Conservation (phyloP, 2,888 invertebrate species). For the Oxytorus armatus region DNA sequence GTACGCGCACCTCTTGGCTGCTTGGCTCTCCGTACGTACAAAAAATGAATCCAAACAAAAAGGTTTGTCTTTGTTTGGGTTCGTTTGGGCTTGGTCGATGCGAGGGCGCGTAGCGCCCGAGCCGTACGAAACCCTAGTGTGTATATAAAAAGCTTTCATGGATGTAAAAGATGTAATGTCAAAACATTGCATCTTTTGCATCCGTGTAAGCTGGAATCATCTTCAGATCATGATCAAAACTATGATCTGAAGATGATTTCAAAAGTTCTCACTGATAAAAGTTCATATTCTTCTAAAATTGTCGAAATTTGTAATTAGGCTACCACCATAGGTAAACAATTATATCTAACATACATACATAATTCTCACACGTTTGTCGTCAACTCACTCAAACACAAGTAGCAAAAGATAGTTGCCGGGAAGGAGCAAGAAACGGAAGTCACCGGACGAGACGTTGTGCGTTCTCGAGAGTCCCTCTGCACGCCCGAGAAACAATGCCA, state of each 20-base stretch:
- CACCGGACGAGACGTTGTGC: slow-evolving; percentile 71
- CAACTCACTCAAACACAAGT: slow-evolving; percentile 42
- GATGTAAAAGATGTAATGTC: too few relatives aligned
- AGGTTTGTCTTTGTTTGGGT: background rate
- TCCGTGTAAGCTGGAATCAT: too few relatives aligned
- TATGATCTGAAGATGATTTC: too few relatives aligned
- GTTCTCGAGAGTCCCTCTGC: slow-evolving; percentile 42
- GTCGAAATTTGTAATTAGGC: too few relatives aligned
- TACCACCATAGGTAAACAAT: background rate
- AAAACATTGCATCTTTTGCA: too few relatives aligned
- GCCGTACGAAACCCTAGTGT: too few relatives aligned
- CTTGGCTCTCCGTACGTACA: background rate
- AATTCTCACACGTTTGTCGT: slow-evolving; percentile 27
- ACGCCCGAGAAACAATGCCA: slow-evolving; percentile 76
- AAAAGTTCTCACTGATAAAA: too few relatives aligned
- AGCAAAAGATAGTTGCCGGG: slow-evolving; percentile 19
- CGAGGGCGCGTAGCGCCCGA: too few relatives aligned
- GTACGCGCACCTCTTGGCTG: background rate
- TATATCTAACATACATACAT: background rate
- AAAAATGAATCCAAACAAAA: background rate
- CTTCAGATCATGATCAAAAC: too few relatives aligned
- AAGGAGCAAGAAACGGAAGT: slow-evolving; percentile 71
- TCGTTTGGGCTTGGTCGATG: too few relatives aligned
- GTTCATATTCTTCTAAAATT: too few relatives aligned
- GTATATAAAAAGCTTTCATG: too few relatives aligned